Evolutionary conservation across 2,113 vertebrate species (phyloP).

Genomic region (Rattus rattus): DNA sequence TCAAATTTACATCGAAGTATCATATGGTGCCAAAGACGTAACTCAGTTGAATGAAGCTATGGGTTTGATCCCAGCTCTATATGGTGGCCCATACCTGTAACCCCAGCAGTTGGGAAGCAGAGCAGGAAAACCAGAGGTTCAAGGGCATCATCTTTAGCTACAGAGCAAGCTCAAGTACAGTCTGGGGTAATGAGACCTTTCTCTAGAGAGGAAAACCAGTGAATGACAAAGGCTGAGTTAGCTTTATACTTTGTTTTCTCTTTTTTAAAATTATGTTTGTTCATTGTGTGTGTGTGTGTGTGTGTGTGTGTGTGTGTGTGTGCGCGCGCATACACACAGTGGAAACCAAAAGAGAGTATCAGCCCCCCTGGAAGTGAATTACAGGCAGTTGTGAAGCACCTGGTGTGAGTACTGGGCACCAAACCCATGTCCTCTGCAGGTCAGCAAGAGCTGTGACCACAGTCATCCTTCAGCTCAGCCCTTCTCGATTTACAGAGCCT

Average conservation of each 20-base stretch:
- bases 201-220: neutral
- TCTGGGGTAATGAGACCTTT: neutral
- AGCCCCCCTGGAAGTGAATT: neutral
- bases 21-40: neutral
- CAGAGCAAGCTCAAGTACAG: neutral
- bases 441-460: no score
- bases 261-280: neutral
- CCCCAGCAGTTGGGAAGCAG: neutral
- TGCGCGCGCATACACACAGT: neutral
- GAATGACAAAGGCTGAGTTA: neutral
- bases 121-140: neutral
- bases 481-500: neutral
- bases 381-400: neutral
- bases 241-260: neutral
- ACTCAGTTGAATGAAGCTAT: neutral
- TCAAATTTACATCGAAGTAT: neutral
- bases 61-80: neutral
- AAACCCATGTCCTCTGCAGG: neutral
- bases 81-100: neutral
- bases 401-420: neutral
- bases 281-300: neutral
- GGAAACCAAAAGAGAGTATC: neutral
- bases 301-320: neutral
- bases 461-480: neutral
- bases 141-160: neutral